Conservation (phyloP, 2,797 vertebrate species). For the Acropternis orthonyx region DNA sequence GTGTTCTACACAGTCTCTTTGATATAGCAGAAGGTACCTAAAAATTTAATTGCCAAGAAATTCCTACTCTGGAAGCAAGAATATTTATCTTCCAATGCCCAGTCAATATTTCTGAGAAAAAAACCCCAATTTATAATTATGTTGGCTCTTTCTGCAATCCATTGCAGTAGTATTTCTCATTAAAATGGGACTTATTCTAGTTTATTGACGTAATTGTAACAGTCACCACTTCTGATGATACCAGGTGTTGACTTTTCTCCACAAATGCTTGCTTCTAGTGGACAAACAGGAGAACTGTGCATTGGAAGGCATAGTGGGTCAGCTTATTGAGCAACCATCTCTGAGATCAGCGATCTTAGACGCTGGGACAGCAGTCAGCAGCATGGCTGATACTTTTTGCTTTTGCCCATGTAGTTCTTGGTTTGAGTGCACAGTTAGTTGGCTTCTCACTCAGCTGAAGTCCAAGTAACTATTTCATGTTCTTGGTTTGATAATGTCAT, state of each 20-base stretch:
- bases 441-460: not conserved
- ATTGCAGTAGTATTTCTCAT: not conserved
- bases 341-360: not conserved
- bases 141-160: not conserved
- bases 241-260: not conserved
- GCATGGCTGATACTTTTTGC: not conserved
- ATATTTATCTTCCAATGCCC: not conserved
- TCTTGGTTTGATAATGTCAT: not conserved
- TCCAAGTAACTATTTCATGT: not conserved
- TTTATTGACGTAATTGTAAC: not conserved
- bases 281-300: not conserved
- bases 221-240: not conserved
- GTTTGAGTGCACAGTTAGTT: not conserved
- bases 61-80: not conserved
- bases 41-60: not conserved
- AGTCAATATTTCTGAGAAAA: not conserved
- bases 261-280: not conserved
- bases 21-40: not conserved
- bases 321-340: not conserved
- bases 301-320: not conserved
- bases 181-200: not conserved
- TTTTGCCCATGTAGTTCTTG: not conserved
- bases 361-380: not conserved
- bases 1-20: not conserved
- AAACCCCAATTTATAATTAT: not conserved